Evolutionary conservation across 2,797 vertebrate genomes (phyloP).

Genomic region (Manis javanica): DNA sequence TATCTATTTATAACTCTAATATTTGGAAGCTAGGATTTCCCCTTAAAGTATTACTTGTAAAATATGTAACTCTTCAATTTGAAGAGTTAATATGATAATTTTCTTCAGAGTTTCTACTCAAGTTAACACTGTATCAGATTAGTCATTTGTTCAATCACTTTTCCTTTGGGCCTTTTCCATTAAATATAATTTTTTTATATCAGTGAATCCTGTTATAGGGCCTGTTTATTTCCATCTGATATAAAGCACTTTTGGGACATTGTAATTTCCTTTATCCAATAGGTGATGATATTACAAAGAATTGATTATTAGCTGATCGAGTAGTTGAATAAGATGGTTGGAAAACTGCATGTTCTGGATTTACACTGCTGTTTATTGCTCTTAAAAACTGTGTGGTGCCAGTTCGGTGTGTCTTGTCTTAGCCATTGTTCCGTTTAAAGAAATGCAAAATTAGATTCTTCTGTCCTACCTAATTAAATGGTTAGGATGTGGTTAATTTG

Average conservation of each 20-base stretch:
- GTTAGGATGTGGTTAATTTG: not conserved
- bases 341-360: not conserved
- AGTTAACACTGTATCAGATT: not conserved
- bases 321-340: not conserved
- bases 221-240: not conserved
- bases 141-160: not conserved
- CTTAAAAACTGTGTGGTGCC: not conserved
- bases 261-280: not conserved
- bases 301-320: not conserved
- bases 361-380: not conserved
- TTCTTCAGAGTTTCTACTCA: not conserved
- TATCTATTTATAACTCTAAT: not conserved
- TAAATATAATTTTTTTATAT: not conserved
- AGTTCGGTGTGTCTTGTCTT: not conserved
- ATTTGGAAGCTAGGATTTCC: not conserved
- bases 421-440: not conserved
- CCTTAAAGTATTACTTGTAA: not conserved
- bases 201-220: not conserved
- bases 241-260: not conserved
- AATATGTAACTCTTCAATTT: not conserved
- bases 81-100: not conserved
- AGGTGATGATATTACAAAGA: not conserved
- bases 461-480: not conserved
- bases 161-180: constrained; percentile 31
- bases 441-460: not conserved